Percentiles rank a stretch among this genome's conserved stretches.
Evolutionary conservation across 2,888 invertebrate species (phyloP).

Genomic region (Tupiocoris notatus): DNA sequence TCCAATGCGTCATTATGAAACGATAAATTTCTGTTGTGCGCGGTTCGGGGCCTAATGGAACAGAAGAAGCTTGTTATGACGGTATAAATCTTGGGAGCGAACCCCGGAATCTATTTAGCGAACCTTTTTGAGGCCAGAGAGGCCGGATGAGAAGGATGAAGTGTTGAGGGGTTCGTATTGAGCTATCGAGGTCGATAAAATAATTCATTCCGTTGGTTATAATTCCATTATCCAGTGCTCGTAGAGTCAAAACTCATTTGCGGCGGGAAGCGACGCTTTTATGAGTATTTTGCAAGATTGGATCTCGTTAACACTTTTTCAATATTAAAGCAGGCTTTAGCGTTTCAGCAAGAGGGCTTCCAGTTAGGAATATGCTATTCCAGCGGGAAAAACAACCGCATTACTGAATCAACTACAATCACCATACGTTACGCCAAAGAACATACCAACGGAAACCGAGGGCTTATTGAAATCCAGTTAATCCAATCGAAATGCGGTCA

Average conservation of each 20-base stretch:
- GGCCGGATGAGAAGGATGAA: neutral
- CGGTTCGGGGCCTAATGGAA: constrained; percentile 21
- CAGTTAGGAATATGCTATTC: too few species aligned
- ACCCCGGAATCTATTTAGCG: constrained; percentile 10
- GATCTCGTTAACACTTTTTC: neutral
- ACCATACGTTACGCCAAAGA: too few species aligned
- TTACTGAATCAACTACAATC: too few species aligned
- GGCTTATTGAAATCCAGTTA: too few species aligned
- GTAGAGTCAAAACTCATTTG: neutral
- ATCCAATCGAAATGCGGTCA: too few species aligned
- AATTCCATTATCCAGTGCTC: neutral
- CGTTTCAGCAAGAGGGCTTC: too few species aligned
- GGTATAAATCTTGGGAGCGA: constrained; percentile 14
- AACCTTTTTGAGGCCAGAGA: neutral
- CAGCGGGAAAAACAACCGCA: too few species aligned
- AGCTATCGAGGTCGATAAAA: neutral
- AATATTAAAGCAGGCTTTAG: neutral
- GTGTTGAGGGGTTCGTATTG: neutral
- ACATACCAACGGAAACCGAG: too few species aligned
- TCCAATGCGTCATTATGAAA: constrained; percentile 27
- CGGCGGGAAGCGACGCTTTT: neutral
- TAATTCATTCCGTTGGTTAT: neutral
- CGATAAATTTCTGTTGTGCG: constrained; percentile 19
- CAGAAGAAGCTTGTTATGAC: constrained; percentile 30
- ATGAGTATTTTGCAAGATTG: neutral